Evolutionary conservation across 2,888 invertebrate genomes (phyloP).

Genomic region (Parasteatoda lunata): DNA sequence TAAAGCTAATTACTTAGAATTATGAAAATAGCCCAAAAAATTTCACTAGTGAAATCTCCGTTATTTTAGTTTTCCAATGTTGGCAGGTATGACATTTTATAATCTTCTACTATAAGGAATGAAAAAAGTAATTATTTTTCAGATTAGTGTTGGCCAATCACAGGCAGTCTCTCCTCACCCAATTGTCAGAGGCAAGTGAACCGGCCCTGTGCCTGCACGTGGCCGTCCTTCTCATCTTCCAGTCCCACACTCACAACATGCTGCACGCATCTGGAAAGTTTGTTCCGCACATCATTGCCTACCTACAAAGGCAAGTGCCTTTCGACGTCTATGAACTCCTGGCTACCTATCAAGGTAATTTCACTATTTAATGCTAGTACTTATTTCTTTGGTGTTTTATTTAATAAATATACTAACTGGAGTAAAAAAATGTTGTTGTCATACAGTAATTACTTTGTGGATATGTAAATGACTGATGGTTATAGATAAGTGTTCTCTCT

Average conservation of each 20-base stretch:
- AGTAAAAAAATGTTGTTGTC: not conserved
- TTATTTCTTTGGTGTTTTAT: not conserved
- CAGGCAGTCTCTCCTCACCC: conserved; percentile 85
- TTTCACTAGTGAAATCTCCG: too few relatives aligned
- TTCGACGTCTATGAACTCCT: conserved; percentile 81
- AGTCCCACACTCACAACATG: conserved; percentile 85
- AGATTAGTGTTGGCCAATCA: conserved; percentile 85
- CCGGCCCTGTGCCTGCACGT: conserved; percentile 87
- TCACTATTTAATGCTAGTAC: not conserved
- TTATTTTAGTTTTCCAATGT: too few relatives aligned
- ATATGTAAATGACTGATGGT: not conserved
- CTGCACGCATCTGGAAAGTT: conserved; percentile 95
- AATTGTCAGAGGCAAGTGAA: conserved; percentile 81
- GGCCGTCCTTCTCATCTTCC: conserved; percentile 85
- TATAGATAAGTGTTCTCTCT: not conserved
- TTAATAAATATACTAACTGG: not conserved
- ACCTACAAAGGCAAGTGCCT: conserved; percentile 82
- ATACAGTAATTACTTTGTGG: not conserved
- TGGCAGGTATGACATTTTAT: too few relatives aligned
- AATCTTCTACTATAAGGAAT: too few relatives aligned
- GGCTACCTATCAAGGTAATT: conserved; percentile 84
- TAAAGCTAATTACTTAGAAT: too few relatives aligned
- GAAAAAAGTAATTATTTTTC: conserved; percentile 71
- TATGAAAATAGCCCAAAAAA: too few relatives aligned
- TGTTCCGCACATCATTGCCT: conserved; percentile 86